These are phyloP conservation scores for Aeoliscus strigatus DNA, from an alignment of 2,797 vertebrate species.

Conservation along the genomic window DNA sequence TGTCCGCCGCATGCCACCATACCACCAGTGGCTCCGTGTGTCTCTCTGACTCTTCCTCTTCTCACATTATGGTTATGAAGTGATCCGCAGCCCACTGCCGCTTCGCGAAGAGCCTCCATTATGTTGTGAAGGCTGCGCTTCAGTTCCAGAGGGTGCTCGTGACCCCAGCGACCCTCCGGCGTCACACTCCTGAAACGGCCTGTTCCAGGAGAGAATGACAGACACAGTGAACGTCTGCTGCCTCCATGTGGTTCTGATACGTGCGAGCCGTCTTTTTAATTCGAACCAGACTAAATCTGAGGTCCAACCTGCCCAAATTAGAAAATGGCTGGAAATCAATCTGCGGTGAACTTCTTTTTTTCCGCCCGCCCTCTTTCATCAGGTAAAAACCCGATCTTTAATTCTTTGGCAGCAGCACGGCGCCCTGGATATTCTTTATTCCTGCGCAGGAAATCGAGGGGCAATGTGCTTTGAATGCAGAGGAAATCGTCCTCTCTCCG, in stretches of 20 bases:
- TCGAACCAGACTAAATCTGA: slow-evolving; percentile 63
- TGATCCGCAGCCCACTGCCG: slow-evolving; percentile 56
- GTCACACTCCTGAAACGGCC: too few relatives aligned
- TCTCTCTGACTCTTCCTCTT: slow-evolving; percentile 60
- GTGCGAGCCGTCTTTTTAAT: slow-evolving; percentile 68
- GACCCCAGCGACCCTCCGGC: too few relatives aligned
- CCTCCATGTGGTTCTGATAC: slow-evolving; percentile 74
- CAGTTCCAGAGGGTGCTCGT: slow-evolving; percentile 60
- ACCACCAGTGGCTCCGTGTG: slow-evolving; percentile 59
- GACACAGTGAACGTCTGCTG: slow-evolving; percentile 10
- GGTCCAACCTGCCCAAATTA: slow-evolving; percentile 66
- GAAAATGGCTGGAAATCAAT: too few relatives aligned
- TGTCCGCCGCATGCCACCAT: slow-evolving; percentile 64
- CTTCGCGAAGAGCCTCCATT: slow-evolving; percentile 55
- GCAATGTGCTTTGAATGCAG: slow-evolving; percentile 47
- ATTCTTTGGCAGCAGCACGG: slow-evolving; percentile 42
- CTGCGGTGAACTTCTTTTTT: slow-evolving; percentile 55
- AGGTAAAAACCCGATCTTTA: slow-evolving; percentile 56
- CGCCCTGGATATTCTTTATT: slow-evolving; percentile 60
- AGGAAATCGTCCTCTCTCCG: slow-evolving; percentile 51
- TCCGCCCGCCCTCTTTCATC: slow-evolving; percentile 55
- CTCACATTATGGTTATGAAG: slow-evolving; percentile 68
- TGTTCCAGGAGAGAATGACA: too few relatives aligned
- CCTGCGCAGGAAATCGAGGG: slow-evolving; percentile 43
- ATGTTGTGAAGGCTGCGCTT: slow-evolving; percentile 61